Evolutionary conservation across 1,140 invertebrate species (phyloP).

Genomic region (Scaptomyza graminum): DNA sequence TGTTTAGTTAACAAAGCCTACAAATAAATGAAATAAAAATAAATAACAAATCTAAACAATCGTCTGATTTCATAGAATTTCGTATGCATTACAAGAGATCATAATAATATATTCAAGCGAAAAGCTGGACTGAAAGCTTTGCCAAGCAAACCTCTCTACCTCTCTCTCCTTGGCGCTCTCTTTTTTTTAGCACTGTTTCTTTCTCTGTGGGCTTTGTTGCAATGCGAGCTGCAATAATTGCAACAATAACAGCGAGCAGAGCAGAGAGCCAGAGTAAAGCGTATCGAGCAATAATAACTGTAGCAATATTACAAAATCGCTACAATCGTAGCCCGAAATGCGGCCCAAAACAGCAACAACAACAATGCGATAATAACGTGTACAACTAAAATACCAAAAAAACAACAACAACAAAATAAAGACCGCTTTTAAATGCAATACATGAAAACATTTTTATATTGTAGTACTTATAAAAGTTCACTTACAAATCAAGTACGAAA

Average conservation of each 20-base stretch:
- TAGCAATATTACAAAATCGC: slow-evolving; percentile 77
- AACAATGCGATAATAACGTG: slow-evolving; percentile 62
- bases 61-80: slow-evolving; percentile 45
- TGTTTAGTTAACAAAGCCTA: neutral
- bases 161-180: neutral
- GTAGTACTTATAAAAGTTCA: slow-evolving; percentile 28
- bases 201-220: slow-evolving; percentile 59
- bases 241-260: slow-evolving; percentile 57
- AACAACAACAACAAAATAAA: slow-evolving; percentile 40
- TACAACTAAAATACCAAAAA: neutral
- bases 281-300: slow-evolving; percentile 71
- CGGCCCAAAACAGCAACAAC: slow-evolving; percentile 22
- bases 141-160: neutral
- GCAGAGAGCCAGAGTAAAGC: slow-evolving; percentile 54
- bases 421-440: slow-evolving; percentile 29
- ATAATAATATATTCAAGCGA: slow-evolving; percentile 48
- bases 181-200: slow-evolving; percentile 16
- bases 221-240: slow-evolving; percentile 73
- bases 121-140: slow-evolving; percentile 43
- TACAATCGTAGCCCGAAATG: slow-evolving; percentile 46
- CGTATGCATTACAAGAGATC: slow-evolving; percentile 24
- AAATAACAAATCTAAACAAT: slow-evolving; percentile 29
- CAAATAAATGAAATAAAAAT: slow-evolving; percentile 5
- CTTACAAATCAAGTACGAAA: slow-evolving; percentile 42
- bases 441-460: neutral